These are phyloP conservation scores for Petrocephalus sullivani DNA, from an alignment of 2,797 vertebrate species.

Conservation along the genomic window DNA sequence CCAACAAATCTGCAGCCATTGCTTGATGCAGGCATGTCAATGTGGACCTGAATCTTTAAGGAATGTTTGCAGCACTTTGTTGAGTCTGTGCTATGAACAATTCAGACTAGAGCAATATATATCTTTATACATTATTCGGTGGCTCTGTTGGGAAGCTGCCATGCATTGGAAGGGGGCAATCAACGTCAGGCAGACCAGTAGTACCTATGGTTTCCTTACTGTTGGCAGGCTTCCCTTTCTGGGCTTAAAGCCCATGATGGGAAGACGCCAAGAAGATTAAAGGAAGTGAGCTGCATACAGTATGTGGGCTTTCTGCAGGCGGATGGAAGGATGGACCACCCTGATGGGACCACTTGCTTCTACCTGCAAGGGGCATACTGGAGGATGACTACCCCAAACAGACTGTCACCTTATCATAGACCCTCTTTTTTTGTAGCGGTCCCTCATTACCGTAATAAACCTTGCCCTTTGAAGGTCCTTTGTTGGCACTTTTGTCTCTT, in stretches of 20 bases:
- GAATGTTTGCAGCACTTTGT: background rate
- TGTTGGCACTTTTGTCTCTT: background rate
- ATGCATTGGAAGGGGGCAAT: background rate
- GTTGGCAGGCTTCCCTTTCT: background rate
- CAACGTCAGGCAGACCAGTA: background rate
- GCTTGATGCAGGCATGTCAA: constrained; percentile 23
- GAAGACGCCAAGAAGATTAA: background rate
- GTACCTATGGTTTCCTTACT: background rate
- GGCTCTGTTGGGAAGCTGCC: background rate
- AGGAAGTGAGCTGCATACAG: background rate
- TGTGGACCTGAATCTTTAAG: background rate
- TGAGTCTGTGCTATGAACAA: background rate
- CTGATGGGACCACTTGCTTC: background rate
- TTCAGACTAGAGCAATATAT: background rate
- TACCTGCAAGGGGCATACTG: background rate
- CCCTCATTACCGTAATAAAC: background rate
- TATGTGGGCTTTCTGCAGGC: background rate
- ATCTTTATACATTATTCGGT: background rate
- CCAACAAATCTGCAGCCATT: constrained; percentile 26
- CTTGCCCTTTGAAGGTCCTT: background rate
- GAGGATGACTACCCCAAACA: background rate
- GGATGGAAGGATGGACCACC: background rate
- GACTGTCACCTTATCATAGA: background rate
- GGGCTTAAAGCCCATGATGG: background rate
- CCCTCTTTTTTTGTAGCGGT: background rate